These are phyloP conservation scores for Drosophila ambigua DNA, from an alignment of 1,140 invertebrate species.

Conservation along the genomic window DNA sequence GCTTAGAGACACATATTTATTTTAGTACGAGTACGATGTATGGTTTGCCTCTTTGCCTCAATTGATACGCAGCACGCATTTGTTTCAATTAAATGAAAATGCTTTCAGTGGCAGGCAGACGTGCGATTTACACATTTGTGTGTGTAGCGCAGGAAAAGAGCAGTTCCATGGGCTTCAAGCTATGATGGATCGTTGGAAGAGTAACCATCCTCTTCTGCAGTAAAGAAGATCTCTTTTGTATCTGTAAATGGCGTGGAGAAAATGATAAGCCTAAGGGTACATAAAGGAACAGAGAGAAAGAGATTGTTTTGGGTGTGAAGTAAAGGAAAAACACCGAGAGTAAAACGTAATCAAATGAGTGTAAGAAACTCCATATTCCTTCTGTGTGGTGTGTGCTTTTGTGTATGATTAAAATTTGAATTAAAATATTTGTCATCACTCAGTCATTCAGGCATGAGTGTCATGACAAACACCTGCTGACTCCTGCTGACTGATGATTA, in stretches of 20 bases:
- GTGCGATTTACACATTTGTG: neutral
- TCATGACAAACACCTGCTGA: constrained; percentile 5
- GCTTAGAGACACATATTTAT: constrained; percentile 34
- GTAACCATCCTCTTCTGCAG: too few species aligned
- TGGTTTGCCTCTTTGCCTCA: constrained; percentile 43
- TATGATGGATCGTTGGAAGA: too few species aligned
- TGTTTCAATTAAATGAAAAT: constrained; percentile 82
- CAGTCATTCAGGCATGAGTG: neutral
- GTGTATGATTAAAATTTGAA: constrained; percentile 50
- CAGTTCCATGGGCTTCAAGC: too few species aligned
- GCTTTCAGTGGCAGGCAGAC: constrained; percentile 40
- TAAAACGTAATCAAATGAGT: constrained; percentile 37
- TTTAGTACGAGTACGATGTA: too few species aligned
- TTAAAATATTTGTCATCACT: constrained; percentile 44
- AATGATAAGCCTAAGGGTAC: neutral
- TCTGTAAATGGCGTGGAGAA: constrained; percentile 35
- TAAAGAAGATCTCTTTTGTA: constrained; percentile 19
- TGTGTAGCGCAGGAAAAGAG: constrained; percentile 38
- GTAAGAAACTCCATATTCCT: constrained; percentile 5
- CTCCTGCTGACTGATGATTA: constrained; percentile 44
- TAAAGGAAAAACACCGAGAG: constrained; percentile 16
- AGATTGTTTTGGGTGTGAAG: constrained; percentile 18
- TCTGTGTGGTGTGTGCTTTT: neutral
- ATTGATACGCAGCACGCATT: constrained; percentile 81
- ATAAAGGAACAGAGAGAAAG: neutral